phyloP scores from a whole-genome alignment of 2,797 vertebrate species.

The Alauda arvensis region DNA sequence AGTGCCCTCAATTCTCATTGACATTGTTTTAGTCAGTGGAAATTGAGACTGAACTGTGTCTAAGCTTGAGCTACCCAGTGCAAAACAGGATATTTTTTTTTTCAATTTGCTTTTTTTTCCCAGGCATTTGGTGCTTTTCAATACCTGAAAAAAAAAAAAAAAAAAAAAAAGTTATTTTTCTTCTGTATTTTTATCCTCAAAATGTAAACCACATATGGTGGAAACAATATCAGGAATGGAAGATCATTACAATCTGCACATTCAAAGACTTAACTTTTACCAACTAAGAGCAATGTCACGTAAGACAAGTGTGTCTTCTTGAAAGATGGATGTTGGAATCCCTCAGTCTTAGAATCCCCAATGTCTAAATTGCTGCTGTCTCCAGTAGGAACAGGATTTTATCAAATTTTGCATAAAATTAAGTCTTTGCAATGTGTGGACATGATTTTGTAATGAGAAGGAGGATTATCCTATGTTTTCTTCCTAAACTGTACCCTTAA shows the following conservation, averaged over 20 bases:
- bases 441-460: background rate
- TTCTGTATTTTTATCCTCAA: background rate
- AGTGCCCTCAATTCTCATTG: constrained; percentile 19
- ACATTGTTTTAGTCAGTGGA: background rate
- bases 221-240: background rate
- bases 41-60: background rate
- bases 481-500: background rate
- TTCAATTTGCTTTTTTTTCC: background rate
- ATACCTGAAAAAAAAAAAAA: too few species aligned
- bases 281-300: background rate
- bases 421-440: background rate
- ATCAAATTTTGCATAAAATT: background rate
- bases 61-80: background rate
- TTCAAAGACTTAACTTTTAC: background rate
- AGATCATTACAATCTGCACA: background rate
- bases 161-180: background rate
- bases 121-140: background rate
- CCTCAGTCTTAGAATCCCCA: background rate
- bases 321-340: background rate
- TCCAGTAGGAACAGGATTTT: background rate
- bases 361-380: background rate
- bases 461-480: background rate
- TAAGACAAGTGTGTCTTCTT: background rate
- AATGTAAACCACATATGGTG: background rate
- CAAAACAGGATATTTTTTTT: background rate